A percentile compares a stretch with the other conserved stretches of the same genome.
Evolutionary conservation across 37 sponge, comb jelly and placozoan genomes (phyloP).

Genomic region (Mnemiopsis leidyi): DNA sequence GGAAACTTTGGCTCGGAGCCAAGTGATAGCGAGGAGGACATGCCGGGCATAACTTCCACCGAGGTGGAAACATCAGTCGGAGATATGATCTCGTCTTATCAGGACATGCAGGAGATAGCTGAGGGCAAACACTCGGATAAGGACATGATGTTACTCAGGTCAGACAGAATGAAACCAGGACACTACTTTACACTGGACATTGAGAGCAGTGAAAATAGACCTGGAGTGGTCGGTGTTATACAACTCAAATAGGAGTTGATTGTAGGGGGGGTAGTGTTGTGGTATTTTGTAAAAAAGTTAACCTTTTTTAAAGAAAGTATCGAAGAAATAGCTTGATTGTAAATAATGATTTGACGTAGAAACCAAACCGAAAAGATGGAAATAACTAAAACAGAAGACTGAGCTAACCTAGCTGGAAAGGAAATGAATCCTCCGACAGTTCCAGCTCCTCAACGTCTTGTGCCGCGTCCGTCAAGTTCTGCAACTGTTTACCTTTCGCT

Average conservation of each 20-base stretch:
- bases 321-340: too few species aligned
- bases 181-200: background rate
- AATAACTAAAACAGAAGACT: background rate
- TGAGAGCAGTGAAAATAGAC: background rate
- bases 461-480: slow-evolving; percentile 33
- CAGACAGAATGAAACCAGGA: background rate
- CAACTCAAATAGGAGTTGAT: background rate
- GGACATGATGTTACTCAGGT: background rate
- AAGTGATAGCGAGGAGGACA: background rate
- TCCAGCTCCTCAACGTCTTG: slow-evolving; percentile 57
- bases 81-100: background rate
- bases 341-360: too few species aligned
- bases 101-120: background rate
- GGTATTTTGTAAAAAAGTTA: too few species aligned
- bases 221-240: background rate
- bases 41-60: background rate
- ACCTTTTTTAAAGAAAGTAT: too few species aligned
- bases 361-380: too few species aligned
- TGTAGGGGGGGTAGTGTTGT: background rate
- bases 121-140: background rate
- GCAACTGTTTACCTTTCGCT: slow-evolving; percentile 18
- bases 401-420: slow-evolving; percentile 55
- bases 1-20: background rate
- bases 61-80: background rate
- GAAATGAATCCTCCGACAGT: slow-evolving; percentile 53